These are phyloP conservation scores for Aplocera efformata DNA, from an alignment of 2,888 invertebrate species.

Conservation along the genomic window DNA sequence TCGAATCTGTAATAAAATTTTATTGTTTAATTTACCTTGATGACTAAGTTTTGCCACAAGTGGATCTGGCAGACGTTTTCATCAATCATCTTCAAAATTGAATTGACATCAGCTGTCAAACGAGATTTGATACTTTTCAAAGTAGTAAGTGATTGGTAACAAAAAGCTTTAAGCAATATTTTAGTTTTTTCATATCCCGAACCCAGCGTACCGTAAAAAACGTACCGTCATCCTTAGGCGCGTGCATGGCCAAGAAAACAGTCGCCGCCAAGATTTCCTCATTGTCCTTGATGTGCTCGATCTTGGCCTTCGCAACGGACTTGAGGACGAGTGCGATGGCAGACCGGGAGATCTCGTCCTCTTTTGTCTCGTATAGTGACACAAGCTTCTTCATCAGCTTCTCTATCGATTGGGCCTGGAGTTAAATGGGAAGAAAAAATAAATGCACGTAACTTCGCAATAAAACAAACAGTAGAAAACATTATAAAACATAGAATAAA, in stretches of 20 bases:
- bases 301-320: slow-evolving; percentile 90
- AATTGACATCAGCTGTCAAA: too few species aligned
- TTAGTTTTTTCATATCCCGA: too few species aligned
- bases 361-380: slow-evolving; percentile 75
- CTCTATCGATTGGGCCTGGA: slow-evolving; percentile 73
- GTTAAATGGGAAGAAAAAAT: background rate
- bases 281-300: slow-evolving; percentile 89
- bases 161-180: too few species aligned
- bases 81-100: too few species aligned
- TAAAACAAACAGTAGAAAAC: background rate
- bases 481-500: background rate
- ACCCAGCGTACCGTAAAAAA: too few species aligned
- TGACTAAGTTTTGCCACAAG: too few species aligned
- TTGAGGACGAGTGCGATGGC: slow-evolving; percentile 88
- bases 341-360: slow-evolving; percentile 87
- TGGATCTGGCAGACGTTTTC: too few species aligned
- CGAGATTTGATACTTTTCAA: too few species aligned
- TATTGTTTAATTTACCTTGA: too few species aligned
- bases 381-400: slow-evolving; percentile 80
- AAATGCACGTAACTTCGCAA: background rate
- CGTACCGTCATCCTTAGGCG: slow-evolving; percentile 84
- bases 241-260: slow-evolving; percentile 95
- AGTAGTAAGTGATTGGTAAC: too few species aligned
- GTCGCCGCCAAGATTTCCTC: slow-evolving; percentile 88
- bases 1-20: slow-evolving; percentile 52